Percentiles rank a stretch among this genome's conserved stretches.
These are phyloP conservation scores for Resseliella maxima DNA, from an alignment of 2,888 invertebrate species.

Conservation along the genomic window DNA sequence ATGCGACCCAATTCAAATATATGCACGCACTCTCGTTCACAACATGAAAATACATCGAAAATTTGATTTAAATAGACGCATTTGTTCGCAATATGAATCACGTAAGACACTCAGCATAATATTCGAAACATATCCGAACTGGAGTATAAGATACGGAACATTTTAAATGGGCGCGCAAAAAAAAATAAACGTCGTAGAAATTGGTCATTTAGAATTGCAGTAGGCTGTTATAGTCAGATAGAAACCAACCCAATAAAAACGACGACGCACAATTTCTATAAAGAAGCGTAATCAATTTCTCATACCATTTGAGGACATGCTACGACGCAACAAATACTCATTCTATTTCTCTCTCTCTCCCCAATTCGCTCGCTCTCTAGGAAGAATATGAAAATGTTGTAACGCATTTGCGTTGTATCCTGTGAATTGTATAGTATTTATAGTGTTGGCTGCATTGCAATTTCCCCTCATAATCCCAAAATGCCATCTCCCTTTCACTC, in stretches of 20 bases:
- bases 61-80: not conserved
- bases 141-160: not conserved
- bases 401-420: slow-evolving; percentile 15
- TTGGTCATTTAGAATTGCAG: not conserved
- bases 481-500: not conserved
- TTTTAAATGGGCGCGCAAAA: not conserved
- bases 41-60: not conserved
- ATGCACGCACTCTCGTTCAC: not conserved
- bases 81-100: not conserved
- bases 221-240: not conserved
- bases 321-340: not conserved
- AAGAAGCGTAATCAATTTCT: not conserved
- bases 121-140: not conserved
- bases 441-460: slow-evolving; percentile 40
- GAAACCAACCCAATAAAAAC: no score
- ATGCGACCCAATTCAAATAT: not conserved
- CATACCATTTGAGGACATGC: not conserved
- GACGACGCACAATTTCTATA: not conserved
- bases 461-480: slow-evolving; percentile 6
- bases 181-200: not conserved
- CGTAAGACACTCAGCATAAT: no score
- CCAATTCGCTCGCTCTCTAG: no score
- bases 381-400: not conserved
- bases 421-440: not conserved
- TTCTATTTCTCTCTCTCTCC: no score